These are phyloP conservation scores for Potamilus streckersoni DNA, from an alignment of 1,140 invertebrate species.

Conservation along the genomic window DNA sequence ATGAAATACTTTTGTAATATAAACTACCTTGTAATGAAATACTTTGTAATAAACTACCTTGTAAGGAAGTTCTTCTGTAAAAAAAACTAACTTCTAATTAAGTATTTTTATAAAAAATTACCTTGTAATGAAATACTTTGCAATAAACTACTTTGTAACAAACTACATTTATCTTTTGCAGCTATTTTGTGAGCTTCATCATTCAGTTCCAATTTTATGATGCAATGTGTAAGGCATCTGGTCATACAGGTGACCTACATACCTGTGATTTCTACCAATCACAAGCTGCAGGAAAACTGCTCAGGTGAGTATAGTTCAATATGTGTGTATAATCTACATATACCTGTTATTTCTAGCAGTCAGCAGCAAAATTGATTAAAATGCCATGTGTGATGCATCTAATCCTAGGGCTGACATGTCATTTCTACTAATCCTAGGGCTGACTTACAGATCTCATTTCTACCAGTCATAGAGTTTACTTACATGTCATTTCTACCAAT, in stretches of 20 bases:
- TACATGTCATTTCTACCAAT: slow-evolving; percentile 89
- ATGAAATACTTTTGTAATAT: no score
- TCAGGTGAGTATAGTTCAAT: slow-evolving; percentile 27
- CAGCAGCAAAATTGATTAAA: slow-evolving; percentile 68
- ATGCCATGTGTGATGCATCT: slow-evolving; percentile 82
- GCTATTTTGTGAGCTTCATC: slow-evolving; percentile 76
- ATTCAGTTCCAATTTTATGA: slow-evolving; percentile 94
- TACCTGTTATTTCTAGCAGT: slow-evolving; percentile 83
- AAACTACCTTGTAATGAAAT: no score
- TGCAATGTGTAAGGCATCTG: slow-evolving; percentile 82
- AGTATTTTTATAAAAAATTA: no score
- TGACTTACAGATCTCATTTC: slow-evolving; percentile 35
- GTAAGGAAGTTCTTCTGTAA: not conserved
- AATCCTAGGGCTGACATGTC: slow-evolving; percentile 82
- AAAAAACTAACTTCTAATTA: not conserved
- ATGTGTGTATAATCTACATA: slow-evolving; percentile 60
- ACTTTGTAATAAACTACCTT: no score
- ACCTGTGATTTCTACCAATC: slow-evolving; percentile 91
- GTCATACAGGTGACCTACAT: slow-evolving; percentile 82
- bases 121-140: no score
- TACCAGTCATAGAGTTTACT: slow-evolving; percentile 76
- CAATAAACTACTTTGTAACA: no score
- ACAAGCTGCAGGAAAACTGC: slow-evolving; percentile 75
- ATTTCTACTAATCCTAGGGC: slow-evolving; percentile 80
- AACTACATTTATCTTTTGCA: slow-evolving; percentile 72